Evolutionary conservation across 30 jellyfish, hydroid and myxozoan species (phyloP), one percentile per base, ranked within the genome.

Genomic region (Chironex yamaguchii): DNA sequence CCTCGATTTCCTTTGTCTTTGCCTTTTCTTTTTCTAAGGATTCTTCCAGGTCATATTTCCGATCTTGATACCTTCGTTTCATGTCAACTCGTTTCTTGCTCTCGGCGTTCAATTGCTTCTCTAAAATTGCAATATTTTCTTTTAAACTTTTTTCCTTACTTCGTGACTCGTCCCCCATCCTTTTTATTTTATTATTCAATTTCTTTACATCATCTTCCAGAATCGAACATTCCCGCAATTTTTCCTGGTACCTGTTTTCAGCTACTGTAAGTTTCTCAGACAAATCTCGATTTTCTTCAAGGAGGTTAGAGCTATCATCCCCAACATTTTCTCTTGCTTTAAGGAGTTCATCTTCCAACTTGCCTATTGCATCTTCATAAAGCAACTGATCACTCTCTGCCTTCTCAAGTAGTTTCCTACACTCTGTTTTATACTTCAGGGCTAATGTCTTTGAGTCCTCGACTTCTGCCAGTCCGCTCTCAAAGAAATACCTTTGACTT

Each of bases 121-220:
- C 89, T 66, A 83, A 65, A 48, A 69, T 87, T 4, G 53, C 81
- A 20, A 83, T 49, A 17, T 81, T 54, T 24, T 87, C 36, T 35
- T 83, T 87, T 42, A 71, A 67, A 36, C 75, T 89, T 25, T 64
- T 74, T 1, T 27, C 27, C 49, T 21, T 30, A 29, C 65, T 72
- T 26, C 14, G 27, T 2, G 66, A 51, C 21, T 27, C 58, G 11
- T 62, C 89, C 68, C 87, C 36, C 71, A 69, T 84, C 13, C 62
- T 78, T 3, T 48, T 35, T 13, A 85, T 48, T 34, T 58, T 58
- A 29, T 71, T 83, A 34, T 85, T 32, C 35, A 74, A 14, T 26
- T 85, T 89, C 50, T 72, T 84, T 1, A 54, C 4, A 23, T 85
- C 74, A 52, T 85, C 52, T 69, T 85, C 75, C 54, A 63, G 33